A percentile compares a stretch with the other conserved stretches of the same genome.
Evolutionary conservation across 2,113 vertebrate species (phyloP).

Genomic region (Theropithecus gelada): DNA sequence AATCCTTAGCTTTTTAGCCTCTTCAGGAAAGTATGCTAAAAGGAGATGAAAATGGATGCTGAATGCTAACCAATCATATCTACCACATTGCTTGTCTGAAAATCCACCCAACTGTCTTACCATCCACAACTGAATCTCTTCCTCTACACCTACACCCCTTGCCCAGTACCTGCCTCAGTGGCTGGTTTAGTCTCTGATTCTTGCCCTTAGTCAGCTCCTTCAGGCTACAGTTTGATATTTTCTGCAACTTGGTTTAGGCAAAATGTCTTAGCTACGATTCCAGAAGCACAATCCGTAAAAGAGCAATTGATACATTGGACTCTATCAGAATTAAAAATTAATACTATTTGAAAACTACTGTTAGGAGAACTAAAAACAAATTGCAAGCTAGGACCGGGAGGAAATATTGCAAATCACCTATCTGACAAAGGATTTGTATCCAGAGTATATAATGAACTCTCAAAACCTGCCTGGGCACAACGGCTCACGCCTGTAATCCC

Average conservation of each 20-base stretch:
- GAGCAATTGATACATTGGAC: neutral
- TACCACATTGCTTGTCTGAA: neutral
- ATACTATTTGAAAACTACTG: constrained; percentile 7
- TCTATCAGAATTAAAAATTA: constrained; percentile 41
- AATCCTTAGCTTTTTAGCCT: neutral
- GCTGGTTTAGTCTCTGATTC: neutral
- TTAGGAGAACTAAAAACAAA: constrained; percentile 35
- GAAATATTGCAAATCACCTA: too few species aligned
- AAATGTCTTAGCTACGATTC: constrained; percentile 38
- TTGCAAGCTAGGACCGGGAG: neutral
- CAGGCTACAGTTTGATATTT: neutral
- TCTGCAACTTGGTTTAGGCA: neutral
- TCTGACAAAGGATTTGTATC: too few species aligned
- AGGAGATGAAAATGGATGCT: neutral
- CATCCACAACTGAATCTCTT: neutral
- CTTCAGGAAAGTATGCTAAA: neutral
- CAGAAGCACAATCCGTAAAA: constrained; percentile 2
- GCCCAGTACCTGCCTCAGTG: neutral
- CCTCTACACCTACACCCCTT: neutral
- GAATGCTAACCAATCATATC: neutral
- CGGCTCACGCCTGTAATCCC: too few species aligned
- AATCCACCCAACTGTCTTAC: neutral
- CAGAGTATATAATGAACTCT: too few species aligned
- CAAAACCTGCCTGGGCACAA: too few species aligned
- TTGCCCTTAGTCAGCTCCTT: neutral